Evolutionary conservation across 2,888 invertebrate genomes (phyloP), one percentile per base, ranked within the genome.

Genomic region (Hylaea fasciaria): DNA sequence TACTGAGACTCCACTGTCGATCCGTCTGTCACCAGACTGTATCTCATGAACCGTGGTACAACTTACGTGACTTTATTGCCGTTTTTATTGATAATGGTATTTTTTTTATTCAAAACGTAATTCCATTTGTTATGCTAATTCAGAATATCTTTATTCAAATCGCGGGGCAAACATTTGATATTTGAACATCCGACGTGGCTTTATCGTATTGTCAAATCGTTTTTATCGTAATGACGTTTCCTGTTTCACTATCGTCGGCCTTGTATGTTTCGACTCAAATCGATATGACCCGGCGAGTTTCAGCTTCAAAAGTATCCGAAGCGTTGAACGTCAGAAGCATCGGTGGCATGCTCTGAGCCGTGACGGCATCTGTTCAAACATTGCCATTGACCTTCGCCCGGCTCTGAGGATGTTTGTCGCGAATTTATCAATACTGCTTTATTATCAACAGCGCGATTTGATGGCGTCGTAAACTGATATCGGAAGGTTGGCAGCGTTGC

Each of bases 291-390:
- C 12, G 5, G 13, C 13, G 35, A 28, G 12, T 7, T 35, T 35
- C 16, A 9, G 14, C 5, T 11, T 28, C n/a, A 44, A 40, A 40
- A 45, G 2, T 45, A 28, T 45, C 9, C 13, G n/a, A 5, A 12
- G 5, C n/a, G 13, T 28, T 28, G 28, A 44, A 44, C n/a, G 9
- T 29, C 5, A 8, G 22, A 28, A 1, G n/a, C 5, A 32, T 48
- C 44, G 32, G 14, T 22, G 41, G 49, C 44, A 40, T 64, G 57
- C 65, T 60, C 45, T 62, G 50, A 63, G 56, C 64, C 70, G 67
- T 50, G 56, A 62, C 72, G 73, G 71, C 77, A 80, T 78, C 74
- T 80, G 77, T 72, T 71, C 77, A 81, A 80, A 80, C 78, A 78
- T 72, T 70, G 72, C 63, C 70, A 75, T 71, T 81, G 83, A 78